Evolutionary conservation across 2,113 vertebrate genomes (phyloP).

Genomic region (Nerophis ophidion): DNA sequence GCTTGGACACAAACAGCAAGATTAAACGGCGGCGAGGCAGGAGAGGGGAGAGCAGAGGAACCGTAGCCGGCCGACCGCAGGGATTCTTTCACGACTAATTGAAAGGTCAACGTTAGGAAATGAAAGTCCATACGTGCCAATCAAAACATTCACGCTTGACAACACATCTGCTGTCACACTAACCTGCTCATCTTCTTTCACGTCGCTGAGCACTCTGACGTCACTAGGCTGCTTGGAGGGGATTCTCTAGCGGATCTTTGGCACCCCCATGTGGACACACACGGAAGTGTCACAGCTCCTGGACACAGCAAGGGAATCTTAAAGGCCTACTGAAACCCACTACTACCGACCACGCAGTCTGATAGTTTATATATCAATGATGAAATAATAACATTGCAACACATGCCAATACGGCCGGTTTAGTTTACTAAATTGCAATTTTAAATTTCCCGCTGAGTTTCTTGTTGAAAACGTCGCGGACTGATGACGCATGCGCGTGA

Average conservation of each 20-base stretch:
- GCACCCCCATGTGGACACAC: conserved; percentile 31
- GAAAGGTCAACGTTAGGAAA: conserved; percentile 36
- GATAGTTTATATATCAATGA: too few species aligned
- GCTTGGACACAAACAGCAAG: background rate
- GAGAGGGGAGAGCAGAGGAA: background rate
- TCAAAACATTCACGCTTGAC: conserved; percentile 4
- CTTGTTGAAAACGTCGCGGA: too few species aligned
- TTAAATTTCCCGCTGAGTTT: too few species aligned
- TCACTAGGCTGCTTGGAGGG: too few species aligned
- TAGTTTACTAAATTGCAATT: too few species aligned
- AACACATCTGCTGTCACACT: background rate
- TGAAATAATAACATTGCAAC: too few species aligned
- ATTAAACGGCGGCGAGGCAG: background rate
- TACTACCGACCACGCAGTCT: too few species aligned
- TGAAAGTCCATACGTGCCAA: conserved; percentile 23
- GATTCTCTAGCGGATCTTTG: conserved; percentile 17
- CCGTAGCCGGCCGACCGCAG: background rate
- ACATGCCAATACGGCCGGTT: too few species aligned
- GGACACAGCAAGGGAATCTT: too few species aligned
- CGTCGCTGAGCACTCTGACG: background rate
- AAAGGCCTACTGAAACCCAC: too few species aligned
- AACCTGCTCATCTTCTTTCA: background rate
- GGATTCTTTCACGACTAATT: background rate
- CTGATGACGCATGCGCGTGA: too few species aligned
- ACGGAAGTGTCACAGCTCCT: background rate